A percentile compares a stretch with the other conserved stretches of the same genome.
Conservation (phyloP, 2,113 vertebrate genomes). For the Atlantisia rogersi region DNA sequence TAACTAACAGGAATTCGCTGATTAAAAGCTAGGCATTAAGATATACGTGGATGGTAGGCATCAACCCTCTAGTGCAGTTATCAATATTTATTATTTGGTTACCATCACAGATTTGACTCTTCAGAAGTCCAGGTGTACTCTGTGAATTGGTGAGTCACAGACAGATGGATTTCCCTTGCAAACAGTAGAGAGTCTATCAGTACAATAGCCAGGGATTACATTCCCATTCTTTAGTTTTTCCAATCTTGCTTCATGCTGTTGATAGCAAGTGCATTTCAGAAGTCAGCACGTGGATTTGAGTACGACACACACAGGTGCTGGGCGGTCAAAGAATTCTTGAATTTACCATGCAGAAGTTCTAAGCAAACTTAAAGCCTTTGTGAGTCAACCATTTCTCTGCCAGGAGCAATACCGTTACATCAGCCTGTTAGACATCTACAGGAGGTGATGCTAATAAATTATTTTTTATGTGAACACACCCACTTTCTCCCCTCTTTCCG, state of each 20-base stretch:
- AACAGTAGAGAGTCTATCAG: not conserved
- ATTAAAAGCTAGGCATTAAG: not conserved
- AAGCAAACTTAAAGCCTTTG: not conserved
- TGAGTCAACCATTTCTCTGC: not conserved
- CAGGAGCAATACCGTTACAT: not conserved
- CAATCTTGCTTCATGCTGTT: not conserved
- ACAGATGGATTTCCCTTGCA: not conserved
- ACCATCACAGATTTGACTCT: not conserved
- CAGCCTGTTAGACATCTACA: not conserved
- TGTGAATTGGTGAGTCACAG: not conserved
- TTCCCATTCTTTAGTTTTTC: not conserved
- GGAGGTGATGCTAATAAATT: not conserved
- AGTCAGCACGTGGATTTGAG: rapidly evolving
- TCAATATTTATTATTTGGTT: not conserved
- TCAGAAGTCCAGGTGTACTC: not conserved
- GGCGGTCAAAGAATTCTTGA: not conserved
- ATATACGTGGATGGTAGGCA: not conserved
- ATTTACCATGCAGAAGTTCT: not conserved
- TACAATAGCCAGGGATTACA: not conserved
- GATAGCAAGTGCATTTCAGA: not conserved
- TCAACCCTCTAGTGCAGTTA: not conserved
- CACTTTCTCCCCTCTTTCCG: not conserved
- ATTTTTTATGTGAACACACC: not conserved
- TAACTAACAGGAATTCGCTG: not conserved
- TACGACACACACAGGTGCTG: rapidly evolving